phyloP scores from a whole-genome alignment of 2,797 vertebrate genomes.

The Poeciliopsis turneri region DNA sequence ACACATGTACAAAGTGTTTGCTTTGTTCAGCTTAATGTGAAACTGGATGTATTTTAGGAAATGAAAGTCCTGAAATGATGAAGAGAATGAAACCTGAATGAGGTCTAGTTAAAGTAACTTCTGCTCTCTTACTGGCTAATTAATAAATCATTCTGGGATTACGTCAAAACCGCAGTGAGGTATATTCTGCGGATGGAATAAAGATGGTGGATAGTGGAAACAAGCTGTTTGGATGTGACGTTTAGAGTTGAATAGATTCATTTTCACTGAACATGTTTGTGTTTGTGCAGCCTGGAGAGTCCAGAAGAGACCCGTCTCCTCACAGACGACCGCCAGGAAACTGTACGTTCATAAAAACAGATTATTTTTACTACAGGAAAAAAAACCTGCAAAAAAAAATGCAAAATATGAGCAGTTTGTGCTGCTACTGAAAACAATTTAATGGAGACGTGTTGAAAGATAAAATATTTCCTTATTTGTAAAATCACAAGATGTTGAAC shows the following conservation, averaged over 20 bases:
- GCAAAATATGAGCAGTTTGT: neutral
- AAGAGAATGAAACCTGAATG: too few relatives aligned
- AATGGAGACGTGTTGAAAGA: neutral
- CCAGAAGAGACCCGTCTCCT: slow-evolving; percentile 55
- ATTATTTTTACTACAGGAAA: neutral
- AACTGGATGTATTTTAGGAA: too few relatives aligned
- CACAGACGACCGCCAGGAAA: slow-evolving; percentile 22
- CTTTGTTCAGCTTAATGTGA: too few relatives aligned
- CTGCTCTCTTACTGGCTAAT: too few relatives aligned
- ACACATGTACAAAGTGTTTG: too few relatives aligned
- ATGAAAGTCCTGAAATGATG: too few relatives aligned
- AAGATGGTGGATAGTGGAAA: neutral
- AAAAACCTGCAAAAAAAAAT: neutral
- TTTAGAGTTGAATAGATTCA: neutral
- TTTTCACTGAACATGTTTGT: neutral
- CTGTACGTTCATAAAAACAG: slow-evolving; percentile 39
- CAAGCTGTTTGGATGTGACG: neutral
- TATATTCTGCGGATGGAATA: too few relatives aligned
- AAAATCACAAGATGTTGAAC: neutral
- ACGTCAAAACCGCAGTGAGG: too few relatives aligned
- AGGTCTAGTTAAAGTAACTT: too few relatives aligned
- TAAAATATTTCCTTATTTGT: neutral
- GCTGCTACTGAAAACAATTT: neutral
- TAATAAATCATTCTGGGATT: too few relatives aligned
- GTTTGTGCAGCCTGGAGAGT: slow-evolving; percentile 33